Percentiles rank a stretch among this genome's conserved stretches.
Conservation (phyloP, 2,113 vertebrate genomes). For the Gorsachius goisagi region DNA sequence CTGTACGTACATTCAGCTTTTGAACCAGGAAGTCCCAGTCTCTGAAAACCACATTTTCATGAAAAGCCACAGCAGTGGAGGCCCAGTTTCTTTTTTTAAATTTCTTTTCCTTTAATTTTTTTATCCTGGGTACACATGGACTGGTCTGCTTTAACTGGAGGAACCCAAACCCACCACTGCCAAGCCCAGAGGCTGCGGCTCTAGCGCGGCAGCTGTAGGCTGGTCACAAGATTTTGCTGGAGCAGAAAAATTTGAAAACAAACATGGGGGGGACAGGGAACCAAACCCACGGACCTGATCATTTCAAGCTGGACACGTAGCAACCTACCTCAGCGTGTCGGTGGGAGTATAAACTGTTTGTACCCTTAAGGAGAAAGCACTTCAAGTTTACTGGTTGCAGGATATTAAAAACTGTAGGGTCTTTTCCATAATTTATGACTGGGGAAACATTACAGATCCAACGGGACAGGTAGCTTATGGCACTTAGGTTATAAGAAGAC, state of each 20-base stretch:
- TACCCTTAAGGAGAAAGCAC: neutral
- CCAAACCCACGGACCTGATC: neutral
- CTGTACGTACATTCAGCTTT: rapidly evolving
- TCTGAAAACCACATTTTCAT: neutral
- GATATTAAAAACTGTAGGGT: neutral
- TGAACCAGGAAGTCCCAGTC: neutral
- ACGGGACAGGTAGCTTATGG: constrained; percentile 27
- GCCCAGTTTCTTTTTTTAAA: neutral
- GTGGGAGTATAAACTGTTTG: neutral
- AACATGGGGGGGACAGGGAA: neutral
- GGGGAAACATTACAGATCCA: neutral
- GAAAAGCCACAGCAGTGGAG: rapidly evolving
- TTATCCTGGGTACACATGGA: neutral
- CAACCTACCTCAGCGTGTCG: rapidly evolving
- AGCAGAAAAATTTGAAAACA: neutral
- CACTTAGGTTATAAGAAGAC: constrained; percentile 1
- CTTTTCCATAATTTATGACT: constrained; percentile 54
- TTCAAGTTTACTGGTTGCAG: constrained; percentile 36
- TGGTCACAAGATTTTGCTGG: neutral
- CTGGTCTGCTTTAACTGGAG: neutral
- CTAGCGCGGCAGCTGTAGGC: rapidly evolving
- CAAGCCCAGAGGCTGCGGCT: rapidly evolving
- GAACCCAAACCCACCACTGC: neutral
- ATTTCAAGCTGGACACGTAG: neutral
- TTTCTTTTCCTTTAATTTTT: neutral